Base-by-base conservation (phyloP, 2,113 vertebrate genomes). In the Tetrax tetrax region DNA sequence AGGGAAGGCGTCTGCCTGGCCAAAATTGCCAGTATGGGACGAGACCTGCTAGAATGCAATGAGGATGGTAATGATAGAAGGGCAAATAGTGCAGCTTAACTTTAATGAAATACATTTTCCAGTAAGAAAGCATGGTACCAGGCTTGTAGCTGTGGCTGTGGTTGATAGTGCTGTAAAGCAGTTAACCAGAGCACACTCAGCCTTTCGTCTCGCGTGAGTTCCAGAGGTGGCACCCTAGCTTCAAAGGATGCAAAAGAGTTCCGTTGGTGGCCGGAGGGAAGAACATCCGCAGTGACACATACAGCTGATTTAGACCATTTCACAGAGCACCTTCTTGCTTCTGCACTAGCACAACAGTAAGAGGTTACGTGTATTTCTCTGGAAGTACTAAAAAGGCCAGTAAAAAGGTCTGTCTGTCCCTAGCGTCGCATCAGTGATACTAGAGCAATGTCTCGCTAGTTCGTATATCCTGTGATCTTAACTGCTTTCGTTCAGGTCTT, bases 381-480 rank as follows among this genome's bases (percentile, higher is more conserved):
- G n/a, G 7, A 57, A 35, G 53, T 20, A 16, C 19, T 11, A 0
- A 28, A 11, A 31, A 66, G 18, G 43, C 28, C 12, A 3, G 28
- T 50, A 5, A 4, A 9, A 48, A 72, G 31, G 14, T 54, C 43
- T 43, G 53, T 53, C 68, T 3, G 0, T 65, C 57, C 64, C 35
- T 23, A 10, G 4, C 25, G 1, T 2, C 1, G 29, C 29, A 5
- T 6, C 47, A 11, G 37, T 8, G 10, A 27, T 35, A n/a, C 24
- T 37, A 4, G 41, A 68, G 54, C 75, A 45, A 5, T 21, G 70
- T 37, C 59, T 41, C 47, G 33, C 45, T 31, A 4, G 12, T 31
- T 51, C 1, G 0, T 31, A 1, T 24, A 20, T 29, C 47, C 1
- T 4, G 0, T 13, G 21, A 11, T 59, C 54, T 37, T 48, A 45